Conservation (phyloP, 2,113 vertebrate genomes). For the Saccopteryx leptura region DNA sequence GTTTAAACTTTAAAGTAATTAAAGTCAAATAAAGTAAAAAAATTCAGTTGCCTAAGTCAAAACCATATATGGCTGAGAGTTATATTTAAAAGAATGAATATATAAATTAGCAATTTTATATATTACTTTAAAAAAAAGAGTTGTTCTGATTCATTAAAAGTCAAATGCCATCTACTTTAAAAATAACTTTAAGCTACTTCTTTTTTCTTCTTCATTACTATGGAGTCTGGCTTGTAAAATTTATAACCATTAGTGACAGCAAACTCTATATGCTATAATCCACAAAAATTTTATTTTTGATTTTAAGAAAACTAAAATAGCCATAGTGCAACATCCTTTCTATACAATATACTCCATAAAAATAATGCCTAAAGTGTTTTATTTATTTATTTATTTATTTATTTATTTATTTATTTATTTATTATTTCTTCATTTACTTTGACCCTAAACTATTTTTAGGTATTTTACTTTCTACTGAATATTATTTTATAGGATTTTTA, state of each 20-base stretch:
- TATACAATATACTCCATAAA: background rate
- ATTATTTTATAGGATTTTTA: background rate
- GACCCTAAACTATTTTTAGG: background rate
- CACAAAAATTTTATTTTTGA: background rate
- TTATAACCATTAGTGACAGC: background rate
- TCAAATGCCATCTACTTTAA: background rate
- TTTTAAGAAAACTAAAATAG: constrained; percentile 14
- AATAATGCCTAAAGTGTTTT: background rate
- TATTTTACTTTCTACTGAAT: background rate
- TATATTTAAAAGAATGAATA: background rate
- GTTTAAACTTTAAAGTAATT: background rate
- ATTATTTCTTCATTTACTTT: no score
- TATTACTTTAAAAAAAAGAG: background rate
- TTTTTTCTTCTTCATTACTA: constrained; percentile 11
- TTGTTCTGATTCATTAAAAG: background rate
- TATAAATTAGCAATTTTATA: background rate
- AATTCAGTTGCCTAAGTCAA: background rate
- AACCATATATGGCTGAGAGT: background rate
- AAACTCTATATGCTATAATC: background rate
- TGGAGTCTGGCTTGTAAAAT: background rate
- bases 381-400: no score
- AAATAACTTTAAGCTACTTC: constrained; percentile 18
- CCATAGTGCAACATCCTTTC: background rate
- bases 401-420: background rate
- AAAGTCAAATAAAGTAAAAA: background rate